Evolutionary conservation across 2,888 invertebrate genomes (phyloP).

Genomic region (Panorpa germanica): DNA sequence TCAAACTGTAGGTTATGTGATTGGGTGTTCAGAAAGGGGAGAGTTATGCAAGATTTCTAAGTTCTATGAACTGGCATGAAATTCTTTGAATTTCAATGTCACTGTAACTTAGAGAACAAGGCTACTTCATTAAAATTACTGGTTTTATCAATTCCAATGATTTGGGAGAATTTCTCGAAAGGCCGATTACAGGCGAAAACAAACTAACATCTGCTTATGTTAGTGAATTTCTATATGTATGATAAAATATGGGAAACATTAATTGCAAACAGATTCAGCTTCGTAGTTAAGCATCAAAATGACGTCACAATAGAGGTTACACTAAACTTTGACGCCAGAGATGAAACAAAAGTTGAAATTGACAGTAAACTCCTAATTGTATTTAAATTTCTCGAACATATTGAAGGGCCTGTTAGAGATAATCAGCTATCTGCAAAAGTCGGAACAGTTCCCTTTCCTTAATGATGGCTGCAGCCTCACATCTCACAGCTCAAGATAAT

Average conservation of each 20-base stretch:
- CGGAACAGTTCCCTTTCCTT: conserved; percentile 58
- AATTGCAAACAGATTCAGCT: conserved; percentile 51
- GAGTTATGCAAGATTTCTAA: conserved; percentile 43
- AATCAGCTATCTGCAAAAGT: conserved; percentile 37
- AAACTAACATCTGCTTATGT: no score
- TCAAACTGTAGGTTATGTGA: conserved; percentile 43
- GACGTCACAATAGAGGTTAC: conserved; percentile 44
- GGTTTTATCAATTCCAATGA: conserved; percentile 59
- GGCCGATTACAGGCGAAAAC: conserved; percentile 26
- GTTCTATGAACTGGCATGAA: conserved; percentile 73
- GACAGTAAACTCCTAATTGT: conserved; percentile 47
- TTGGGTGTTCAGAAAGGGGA: conserved; percentile 42
- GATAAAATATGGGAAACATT: conserved; percentile 48
- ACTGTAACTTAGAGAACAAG: conserved; percentile 60
- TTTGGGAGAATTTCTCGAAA: conserved; percentile 46
- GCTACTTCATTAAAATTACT: conserved; percentile 63
- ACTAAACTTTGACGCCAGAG: conserved; percentile 62
- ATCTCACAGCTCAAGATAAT: conserved; percentile 50
- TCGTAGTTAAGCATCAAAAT: conserved; percentile 38
- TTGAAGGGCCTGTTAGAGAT: conserved; percentile 55
- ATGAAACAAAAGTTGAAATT: conserved; percentile 59
- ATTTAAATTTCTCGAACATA: conserved; percentile 57
- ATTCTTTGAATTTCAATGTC: conserved; percentile 69
- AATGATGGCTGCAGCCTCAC: conserved; percentile 67
- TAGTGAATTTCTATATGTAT: no score